These are phyloP conservation scores for Tachina fera DNA, from an alignment of 2,888 invertebrate species.

Conservation along the genomic window DNA sequence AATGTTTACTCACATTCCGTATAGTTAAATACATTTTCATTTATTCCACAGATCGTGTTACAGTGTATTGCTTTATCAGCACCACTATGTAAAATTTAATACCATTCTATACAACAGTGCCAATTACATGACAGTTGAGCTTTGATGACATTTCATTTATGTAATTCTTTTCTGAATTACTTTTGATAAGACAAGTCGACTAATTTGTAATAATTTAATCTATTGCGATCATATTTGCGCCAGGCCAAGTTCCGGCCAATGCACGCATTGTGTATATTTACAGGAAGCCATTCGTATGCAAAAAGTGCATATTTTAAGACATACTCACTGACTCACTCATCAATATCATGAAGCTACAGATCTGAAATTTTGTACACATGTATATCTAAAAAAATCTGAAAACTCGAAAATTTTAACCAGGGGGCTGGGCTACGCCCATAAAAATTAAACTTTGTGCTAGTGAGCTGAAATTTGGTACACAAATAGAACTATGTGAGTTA, in stretches of 20 bases:
- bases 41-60: conserved; percentile 32
- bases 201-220: conserved; percentile 25
- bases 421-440: too few relatives aligned
- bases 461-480: too few relatives aligned
- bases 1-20: conserved; percentile 12
- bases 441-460: too few relatives aligned
- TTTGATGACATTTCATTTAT: conserved; percentile 28
- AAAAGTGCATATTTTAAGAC: too few relatives aligned
- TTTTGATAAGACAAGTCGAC: conserved; percentile 26
- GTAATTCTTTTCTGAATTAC: conserved; percentile 18
- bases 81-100: not conserved
- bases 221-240: conserved; percentile 30
- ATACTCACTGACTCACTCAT: not conserved
- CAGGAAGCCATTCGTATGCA: too few relatives aligned
- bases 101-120: not conserved
- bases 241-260: too few relatives aligned
- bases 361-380: not conserved
- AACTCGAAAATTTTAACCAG: too few relatives aligned
- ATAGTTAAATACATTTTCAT: conserved; percentile 31
- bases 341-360: not conserved
- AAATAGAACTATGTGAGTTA: too few relatives aligned
- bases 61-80: conserved; percentile 32
- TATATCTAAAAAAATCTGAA: too few relatives aligned
- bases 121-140: conserved; percentile 16
- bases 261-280: too few relatives aligned